Conservation (phyloP, 2,888 invertebrate species). For the Tuta absoluta region DNA sequence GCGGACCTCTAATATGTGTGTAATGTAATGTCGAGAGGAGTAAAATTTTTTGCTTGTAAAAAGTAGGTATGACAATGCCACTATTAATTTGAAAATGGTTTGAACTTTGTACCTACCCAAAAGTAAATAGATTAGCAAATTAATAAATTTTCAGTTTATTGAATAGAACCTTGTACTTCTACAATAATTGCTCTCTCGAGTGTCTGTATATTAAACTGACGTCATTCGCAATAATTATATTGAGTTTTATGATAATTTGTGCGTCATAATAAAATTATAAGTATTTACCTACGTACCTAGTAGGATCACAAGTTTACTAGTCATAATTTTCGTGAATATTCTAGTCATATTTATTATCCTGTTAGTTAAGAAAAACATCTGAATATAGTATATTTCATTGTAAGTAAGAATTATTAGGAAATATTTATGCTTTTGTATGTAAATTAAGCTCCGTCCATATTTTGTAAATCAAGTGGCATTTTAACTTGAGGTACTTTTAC, state of each 20-base stretch:
- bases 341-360: conserved; percentile 8
- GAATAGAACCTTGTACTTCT: too few species aligned
- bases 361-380: background rate
- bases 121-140: too few species aligned
- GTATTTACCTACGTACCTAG: background rate
- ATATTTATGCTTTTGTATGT: background rate
- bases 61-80: too few species aligned
- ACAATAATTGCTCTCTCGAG: background rate
- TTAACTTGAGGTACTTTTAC: too few species aligned
- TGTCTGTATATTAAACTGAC: background rate
- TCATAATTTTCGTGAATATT: background rate
- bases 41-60: too few species aligned
- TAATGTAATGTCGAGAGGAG: too few species aligned
- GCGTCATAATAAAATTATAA: conserved; percentile 5
- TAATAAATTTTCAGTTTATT: too few species aligned
- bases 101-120: too few species aligned
- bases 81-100: too few species aligned
- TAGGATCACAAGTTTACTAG: background rate
- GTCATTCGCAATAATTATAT: background rate
- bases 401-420: background rate
- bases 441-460: background rate
- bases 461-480: too few species aligned
- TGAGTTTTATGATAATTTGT: background rate
- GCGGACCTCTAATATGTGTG: too few species aligned
- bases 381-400: background rate